Evolutionary conservation across 2,113 vertebrate species (phyloP), one percentile per base, ranked within the genome.

Genomic region (Triplophysa rosa): DNA sequence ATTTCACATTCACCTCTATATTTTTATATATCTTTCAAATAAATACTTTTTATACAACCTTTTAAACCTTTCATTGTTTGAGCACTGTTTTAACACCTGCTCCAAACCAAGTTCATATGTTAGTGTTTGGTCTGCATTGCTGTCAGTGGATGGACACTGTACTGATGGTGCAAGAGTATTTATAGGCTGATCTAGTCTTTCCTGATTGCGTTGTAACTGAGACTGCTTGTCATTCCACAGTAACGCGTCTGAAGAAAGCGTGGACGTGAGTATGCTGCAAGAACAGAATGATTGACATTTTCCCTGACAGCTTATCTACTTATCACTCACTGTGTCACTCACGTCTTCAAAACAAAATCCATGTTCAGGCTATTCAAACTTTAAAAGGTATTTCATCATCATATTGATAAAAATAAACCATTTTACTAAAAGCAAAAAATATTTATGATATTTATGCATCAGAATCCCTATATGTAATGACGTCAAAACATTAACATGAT

Each of bases 161-260:
- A 66, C 54, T 14, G 65, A 68, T 24, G 65, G 16, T 73, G 33
- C 9, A 37, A 59, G 19, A 23, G 40, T 75, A 58, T 76, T 37
- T 58, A 70, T 52, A 67, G 62, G 16, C 52, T 10, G 59, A 42
- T 65, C 56, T 54, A 40, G 76, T 82, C 71, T 80, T 64, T 77
- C 61, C 61, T 71, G 78, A 72, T 77, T 58, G 11, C 7, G 24
- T 13, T 49, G 67, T 52, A 79, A 79, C 81, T 23, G 71, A 68
- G 70, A 63, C 82, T 80, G 66, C 59, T 72, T 80, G 9, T 71
- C 19, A 68, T 83, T 29, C 66, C 37, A 64, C 58, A 37, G 65
- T 66, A 23, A 80, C 70, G 70, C 23, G 40, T 80, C 68, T 64
- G 68, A 26, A 40, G 26, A 37, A 79, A 58, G 2, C 26, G 58